A percentile compares a stretch with the other conserved stretches of the same genome.
phyloP scores from a whole-genome alignment of 1,140 invertebrate species.

The Drosophila paulistorum region DNA sequence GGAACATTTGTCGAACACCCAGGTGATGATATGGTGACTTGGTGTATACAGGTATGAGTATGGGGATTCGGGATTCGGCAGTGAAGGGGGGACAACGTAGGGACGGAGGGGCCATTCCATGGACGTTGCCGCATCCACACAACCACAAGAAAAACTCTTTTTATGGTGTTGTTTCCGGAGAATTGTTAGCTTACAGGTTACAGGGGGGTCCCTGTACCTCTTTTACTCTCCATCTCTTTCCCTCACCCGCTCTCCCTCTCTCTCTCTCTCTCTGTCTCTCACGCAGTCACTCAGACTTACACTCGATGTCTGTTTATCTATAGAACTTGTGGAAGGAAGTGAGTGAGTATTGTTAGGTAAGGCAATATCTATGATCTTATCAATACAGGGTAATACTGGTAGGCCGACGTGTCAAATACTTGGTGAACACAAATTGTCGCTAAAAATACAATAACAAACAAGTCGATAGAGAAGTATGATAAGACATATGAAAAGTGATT shows the following conservation, averaged over 20 bases:
- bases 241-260: not conserved
- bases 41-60: not conserved
- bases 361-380: slow-evolving; percentile 53
- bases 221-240: slow-evolving; percentile 43
- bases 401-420: slow-evolving; percentile 25
- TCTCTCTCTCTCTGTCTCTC: slow-evolving; percentile 18
- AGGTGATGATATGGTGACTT: not conserved
- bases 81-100: not conserved
- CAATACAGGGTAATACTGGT: slow-evolving; percentile 58
- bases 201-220: not conserved
- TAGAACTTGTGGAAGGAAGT: slow-evolving; percentile 43
- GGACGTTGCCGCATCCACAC: not conserved
- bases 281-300: slow-evolving; percentile 29
- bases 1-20: slow-evolving; percentile 64
- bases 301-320: not conserved
- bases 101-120: not conserved
- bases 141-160: slow-evolving; percentile 30
- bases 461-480: slow-evolving; percentile 1
- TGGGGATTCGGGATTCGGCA: not conserved
- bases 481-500: not conserved
- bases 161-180: slow-evolving; percentile 72
- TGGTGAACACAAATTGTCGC: not conserved
- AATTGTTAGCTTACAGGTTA: slow-evolving; percentile 35
- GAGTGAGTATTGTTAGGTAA: slow-evolving; percentile 56
- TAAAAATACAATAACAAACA: slow-evolving; percentile 24